Percentiles rank a stretch among this genome's conserved stretches.
Evolutionary conservation across 2,113 vertebrate species (phyloP).

Genomic region (Fregata magnificens): DNA sequence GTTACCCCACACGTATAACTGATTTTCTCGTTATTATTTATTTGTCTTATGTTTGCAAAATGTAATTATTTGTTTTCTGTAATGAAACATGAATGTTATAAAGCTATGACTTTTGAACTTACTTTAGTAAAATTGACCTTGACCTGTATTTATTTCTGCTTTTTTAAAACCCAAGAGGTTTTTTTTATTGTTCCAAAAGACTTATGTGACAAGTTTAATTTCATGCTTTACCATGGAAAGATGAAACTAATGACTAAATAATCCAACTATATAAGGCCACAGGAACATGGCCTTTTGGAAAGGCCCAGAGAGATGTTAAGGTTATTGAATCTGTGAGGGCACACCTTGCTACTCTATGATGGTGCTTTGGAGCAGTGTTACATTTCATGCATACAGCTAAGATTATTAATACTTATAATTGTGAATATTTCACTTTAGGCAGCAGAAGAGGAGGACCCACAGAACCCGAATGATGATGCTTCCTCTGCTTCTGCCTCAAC

Average conservation of each 20-base stretch:
- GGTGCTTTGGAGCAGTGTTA: not conserved
- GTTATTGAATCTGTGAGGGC: not conserved
- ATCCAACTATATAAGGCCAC: not conserved
- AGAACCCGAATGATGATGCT: constrained; percentile 85
- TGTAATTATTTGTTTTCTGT: not conserved
- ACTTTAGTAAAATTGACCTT: not conserved
- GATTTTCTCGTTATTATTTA: not conserved
- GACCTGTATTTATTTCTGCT: not conserved
- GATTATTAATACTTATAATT: not conserved
- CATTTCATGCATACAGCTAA: not conserved
- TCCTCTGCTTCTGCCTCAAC: constrained; percentile 86
- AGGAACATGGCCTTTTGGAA: not conserved
- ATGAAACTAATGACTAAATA: not conserved
- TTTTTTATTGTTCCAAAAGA: not conserved
- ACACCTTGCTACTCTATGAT: not conserved
- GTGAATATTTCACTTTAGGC: constrained; percentile 73
- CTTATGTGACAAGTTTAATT: not conserved
- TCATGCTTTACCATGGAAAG: not conserved
- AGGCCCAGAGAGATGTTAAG: not conserved
- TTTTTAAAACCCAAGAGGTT: not conserved
- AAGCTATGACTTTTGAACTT: not conserved
- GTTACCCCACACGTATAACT: not conserved
- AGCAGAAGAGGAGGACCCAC: constrained; percentile 85
- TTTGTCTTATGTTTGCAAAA: not conserved
- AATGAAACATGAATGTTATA: not conserved